phyloP scores from a whole-genome alignment of 2,113 vertebrate species.

The Sphyrna mokarran region DNA sequence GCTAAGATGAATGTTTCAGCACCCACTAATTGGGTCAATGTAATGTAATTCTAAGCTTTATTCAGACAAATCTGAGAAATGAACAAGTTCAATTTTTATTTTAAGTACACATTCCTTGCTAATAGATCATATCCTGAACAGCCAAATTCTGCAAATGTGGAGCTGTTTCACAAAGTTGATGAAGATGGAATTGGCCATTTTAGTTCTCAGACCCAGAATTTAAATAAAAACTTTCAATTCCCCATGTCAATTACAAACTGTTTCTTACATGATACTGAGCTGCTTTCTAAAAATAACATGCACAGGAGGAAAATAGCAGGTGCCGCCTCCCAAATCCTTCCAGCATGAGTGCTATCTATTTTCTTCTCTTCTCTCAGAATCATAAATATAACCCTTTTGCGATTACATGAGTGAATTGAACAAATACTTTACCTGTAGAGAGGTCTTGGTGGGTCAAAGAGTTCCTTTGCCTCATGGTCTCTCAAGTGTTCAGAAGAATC shows the following conservation, averaged over 20 bases:
- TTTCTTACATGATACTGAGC: not conserved
- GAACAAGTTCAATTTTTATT: not conserved
- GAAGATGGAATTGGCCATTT: not conserved
- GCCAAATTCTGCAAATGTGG: too few species aligned
- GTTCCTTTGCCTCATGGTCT: not conserved
- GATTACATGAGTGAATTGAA: not conserved
- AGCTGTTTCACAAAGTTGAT: not conserved
- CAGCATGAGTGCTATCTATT: not conserved
- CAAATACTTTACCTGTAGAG: not conserved
- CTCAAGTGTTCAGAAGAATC: too few species aligned
- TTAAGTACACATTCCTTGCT: not conserved
- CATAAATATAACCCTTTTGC: not conserved
- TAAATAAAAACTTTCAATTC: not conserved
- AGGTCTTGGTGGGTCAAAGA: not conserved
- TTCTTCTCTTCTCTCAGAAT: not conserved
- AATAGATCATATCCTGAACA: not conserved
- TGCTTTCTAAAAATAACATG: not conserved
- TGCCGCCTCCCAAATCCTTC: not conserved
- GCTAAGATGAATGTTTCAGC: not conserved
- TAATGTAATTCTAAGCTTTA: not conserved
- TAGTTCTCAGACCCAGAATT: not conserved
- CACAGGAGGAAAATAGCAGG: not conserved
- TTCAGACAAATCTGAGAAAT: not conserved
- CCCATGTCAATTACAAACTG: not conserved
- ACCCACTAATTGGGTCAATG: not conserved